Conservation (phyloP, 2,888 invertebrate genomes). For the Protophormia terraenovae region DNA sequence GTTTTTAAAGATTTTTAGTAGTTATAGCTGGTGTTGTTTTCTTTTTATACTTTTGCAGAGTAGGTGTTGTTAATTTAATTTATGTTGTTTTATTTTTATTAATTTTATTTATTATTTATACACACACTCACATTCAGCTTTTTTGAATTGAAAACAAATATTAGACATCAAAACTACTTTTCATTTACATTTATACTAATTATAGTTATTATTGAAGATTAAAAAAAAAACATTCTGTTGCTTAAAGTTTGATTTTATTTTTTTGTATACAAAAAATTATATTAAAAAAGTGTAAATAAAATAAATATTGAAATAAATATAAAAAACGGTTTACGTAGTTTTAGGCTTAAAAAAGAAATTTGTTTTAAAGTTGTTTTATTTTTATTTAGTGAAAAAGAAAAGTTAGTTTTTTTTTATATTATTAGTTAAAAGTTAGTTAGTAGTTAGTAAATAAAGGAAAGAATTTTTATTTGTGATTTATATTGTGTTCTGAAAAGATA, state of each 20-base stretch:
- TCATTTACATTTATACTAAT: not conserved
- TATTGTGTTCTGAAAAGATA: constrained; percentile 60
- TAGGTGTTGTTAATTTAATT: not conserved
- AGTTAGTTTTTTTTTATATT: not conserved
- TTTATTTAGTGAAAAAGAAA: not conserved
- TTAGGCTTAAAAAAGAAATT: not conserved
- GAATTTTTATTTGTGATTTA: constrained; percentile 9
- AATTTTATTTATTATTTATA: not conserved
- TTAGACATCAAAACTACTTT: constrained; percentile 49
- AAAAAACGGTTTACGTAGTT: constrained; percentile 16
- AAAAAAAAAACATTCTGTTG: constrained; percentile 9
- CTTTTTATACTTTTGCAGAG: not conserved
- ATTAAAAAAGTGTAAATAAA: not conserved
- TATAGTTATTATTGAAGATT: not conserved
- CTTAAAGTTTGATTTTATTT: not conserved
- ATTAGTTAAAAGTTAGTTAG: constrained; percentile 1
- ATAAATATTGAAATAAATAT: not conserved
- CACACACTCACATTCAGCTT: constrained; percentile 58
- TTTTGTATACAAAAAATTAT: not conserved
- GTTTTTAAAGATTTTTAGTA: not conserved
- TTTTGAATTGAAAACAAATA: not conserved
- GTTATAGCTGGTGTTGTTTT: constrained; percentile 22
- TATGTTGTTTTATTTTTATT: not conserved
- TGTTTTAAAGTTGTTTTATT: not conserved
- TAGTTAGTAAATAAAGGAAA: constrained; percentile 17